A percentile compares a stretch with the other conserved stretches of the same genome.
Conservation (phyloP, 2,888 invertebrate species). For the Thymelicus lineola region DNA sequence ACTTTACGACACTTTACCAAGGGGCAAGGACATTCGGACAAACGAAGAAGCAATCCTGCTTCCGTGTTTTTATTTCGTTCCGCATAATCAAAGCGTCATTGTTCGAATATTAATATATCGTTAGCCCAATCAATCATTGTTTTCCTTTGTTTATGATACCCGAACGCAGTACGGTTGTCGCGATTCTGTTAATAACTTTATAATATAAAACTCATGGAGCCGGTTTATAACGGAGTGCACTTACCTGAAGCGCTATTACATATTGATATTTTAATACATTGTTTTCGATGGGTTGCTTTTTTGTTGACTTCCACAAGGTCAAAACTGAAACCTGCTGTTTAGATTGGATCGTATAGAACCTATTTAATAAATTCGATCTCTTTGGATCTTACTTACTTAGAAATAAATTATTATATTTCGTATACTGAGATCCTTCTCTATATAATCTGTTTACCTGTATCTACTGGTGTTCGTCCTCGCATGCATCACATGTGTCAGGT, state of each 20-base stretch:
- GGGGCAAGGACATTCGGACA: slow-evolving; percentile 69
- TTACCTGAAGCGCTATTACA: slow-evolving; percentile 12
- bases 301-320: slow-evolving; percentile 17
- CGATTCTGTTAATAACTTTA: slow-evolving; percentile 2
- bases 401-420: not conserved
- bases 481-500: slow-evolving; percentile 59
- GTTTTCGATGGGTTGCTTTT: slow-evolving; percentile 12
- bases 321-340: not conserved
- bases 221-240: slow-evolving; percentile 20
- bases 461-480: slow-evolving; percentile 37
- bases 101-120: slow-evolving; percentile 77
- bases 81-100: slow-evolving; percentile 66
- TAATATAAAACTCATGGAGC: slow-evolving; percentile 9
- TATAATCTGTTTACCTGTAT: not conserved
- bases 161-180: not conserved
- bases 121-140: slow-evolving; percentile 52
- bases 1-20: slow-evolving; percentile 59
- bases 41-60: slow-evolving; percentile 64
- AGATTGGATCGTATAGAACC: not conserved
- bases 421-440: not conserved
- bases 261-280: slow-evolving; percentile 15
- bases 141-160: slow-evolving; percentile 57
- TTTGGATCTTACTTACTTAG: not conserved
- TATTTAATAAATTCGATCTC: not conserved
- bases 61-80: slow-evolving; percentile 78